Conservation (phyloP, 2,888 invertebrate species). For the Theretra japonica region DNA sequence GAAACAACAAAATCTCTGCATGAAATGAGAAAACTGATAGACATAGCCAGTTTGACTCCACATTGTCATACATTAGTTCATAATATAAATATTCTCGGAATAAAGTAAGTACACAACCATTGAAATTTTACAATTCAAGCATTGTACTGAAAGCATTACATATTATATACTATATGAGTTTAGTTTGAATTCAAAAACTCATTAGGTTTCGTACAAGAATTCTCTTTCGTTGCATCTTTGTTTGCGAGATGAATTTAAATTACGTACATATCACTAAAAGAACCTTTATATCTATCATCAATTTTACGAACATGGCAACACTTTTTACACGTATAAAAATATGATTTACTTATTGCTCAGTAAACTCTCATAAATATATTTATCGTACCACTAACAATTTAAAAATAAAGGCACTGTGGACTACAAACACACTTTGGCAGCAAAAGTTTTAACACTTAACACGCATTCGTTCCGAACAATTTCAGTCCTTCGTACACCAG, state of each 20-base stretch:
- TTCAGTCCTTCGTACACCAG: constrained; percentile 60
- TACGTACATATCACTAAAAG: constrained; percentile 30
- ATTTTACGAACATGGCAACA: constrained; percentile 80
- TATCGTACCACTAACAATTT: constrained; percentile 71
- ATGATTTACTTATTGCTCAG: constrained; percentile 76
- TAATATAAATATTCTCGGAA: constrained; percentile 47
- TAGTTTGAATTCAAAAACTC: constrained; percentile 46
- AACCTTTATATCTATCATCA: constrained; percentile 69
- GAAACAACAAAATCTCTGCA: constrained; percentile 65
- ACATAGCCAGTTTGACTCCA: constrained; percentile 58
- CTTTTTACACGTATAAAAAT: constrained; percentile 82
- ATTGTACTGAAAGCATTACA: constrained; percentile 21
- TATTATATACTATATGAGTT: constrained; percentile 48
- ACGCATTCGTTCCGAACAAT: constrained; percentile 59
- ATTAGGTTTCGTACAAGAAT: constrained; percentile 48
- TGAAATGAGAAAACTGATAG: constrained; percentile 55
- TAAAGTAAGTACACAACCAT: constrained; percentile 83
- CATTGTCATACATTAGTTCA: constrained; percentile 45
- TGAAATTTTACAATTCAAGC: constrained; percentile 46
- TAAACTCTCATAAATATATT: constrained; percentile 80
- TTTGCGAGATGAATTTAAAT: constrained; percentile 18
- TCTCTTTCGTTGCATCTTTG: constrained; percentile 27
- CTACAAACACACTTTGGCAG: constrained; percentile 86
- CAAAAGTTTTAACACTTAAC: constrained; percentile 72
- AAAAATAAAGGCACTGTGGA: constrained; percentile 83